Base-by-base conservation (phyloP, 2,888 invertebrate genomes). In the Diaprepes abbreviatus region DNA sequence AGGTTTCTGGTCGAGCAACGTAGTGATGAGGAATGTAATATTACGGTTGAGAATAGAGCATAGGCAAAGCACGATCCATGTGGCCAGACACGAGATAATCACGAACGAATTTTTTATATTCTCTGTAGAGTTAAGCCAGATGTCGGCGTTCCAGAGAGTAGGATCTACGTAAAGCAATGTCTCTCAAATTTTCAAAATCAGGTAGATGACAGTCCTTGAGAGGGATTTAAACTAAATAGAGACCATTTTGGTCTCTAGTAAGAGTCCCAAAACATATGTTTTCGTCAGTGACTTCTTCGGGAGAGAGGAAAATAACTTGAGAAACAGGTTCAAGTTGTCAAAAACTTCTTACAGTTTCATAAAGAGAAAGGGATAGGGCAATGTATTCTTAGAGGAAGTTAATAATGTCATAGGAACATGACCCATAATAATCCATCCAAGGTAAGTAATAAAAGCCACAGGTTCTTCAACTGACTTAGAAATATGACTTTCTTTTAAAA, bases 1-100 rank as follows among this genome's bases (percentile, higher is more conserved):
- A 33, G 60, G 4, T 59, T 60, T 63, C 63, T 16, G 63, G 60
- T 7, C 45, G 17, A 14, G 75, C 5, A 77, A n/a, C n/a, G n/a
- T n/a, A n/a, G n/a, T n/a, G n/a, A n/a, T n/a, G n/a, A n/a, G n/a
- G n/a, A n/a, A n/a, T 45, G 45, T 72, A 74, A 40, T 72, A 75
- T 6, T 6, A 9, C 10, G 31, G n/a, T 6, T 19, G 10, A 3
- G 50, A 24, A 10, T 16, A n/a, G 1, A 58, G 3, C n/a, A n/a
- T 19, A 9, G 57, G 19, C n/a, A 40, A 6, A 10, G 50, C 6
- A n/a, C 5, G 9, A 7, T 24, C 12, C 58, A 58, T 58, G 16
- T 58, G n/a, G n/a, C n/a, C n/a, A n/a, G n/a, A n/a, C n/a, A n/a
- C n/a, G n/a, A n/a, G n/a, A n/a, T n/a, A n/a, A 60, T 75, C 72